Conservation (phyloP, 1,140 invertebrate species). For the Euwallacea similis region DNA sequence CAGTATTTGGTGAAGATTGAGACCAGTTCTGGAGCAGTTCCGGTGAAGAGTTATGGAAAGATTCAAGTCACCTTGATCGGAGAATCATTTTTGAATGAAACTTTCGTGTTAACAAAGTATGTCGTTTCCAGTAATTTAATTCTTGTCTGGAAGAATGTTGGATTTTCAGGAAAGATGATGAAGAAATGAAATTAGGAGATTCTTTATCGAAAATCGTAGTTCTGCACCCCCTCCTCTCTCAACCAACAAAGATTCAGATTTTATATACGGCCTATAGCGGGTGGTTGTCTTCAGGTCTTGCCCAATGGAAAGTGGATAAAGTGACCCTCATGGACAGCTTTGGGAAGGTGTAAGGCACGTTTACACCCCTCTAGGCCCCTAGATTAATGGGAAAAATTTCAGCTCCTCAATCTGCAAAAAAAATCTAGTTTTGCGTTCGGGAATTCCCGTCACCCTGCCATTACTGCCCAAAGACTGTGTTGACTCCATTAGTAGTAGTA, state of each 20-base stretch:
- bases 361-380: neutral
- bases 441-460: slow-evolving; percentile 68
- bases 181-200: slow-evolving; percentile 71
- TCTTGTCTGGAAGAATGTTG: slow-evolving; percentile 13
- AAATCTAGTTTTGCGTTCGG: slow-evolving; percentile 73
- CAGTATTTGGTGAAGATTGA: slow-evolving; percentile 84
- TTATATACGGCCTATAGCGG: slow-evolving; percentile 88
- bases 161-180: slow-evolving; percentile 70
- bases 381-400: slow-evolving; percentile 38
- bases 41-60: slow-evolving; percentile 75
- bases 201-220: slow-evolving; percentile 80
- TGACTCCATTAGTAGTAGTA: neutral
- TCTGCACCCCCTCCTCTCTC: slow-evolving; percentile 80
- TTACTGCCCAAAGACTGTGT: slow-evolving; percentile 78
- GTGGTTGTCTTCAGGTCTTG: slow-evolving; percentile 85
- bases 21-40: slow-evolving; percentile 66
- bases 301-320: slow-evolving; percentile 79
- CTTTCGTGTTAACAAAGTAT: slow-evolving; percentile 84
- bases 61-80: slow-evolving; percentile 81
- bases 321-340: slow-evolving; percentile 83
- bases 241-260: slow-evolving; percentile 70
- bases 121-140: neutral
- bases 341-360: slow-evolving; percentile 67
- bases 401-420: slow-evolving; percentile 79
- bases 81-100: slow-evolving; percentile 82